Evolutionary conservation across 2,113 vertebrate genomes (phyloP), one percentile per base, ranked within the genome.

Genomic region (Vulpes ferrilata): DNA sequence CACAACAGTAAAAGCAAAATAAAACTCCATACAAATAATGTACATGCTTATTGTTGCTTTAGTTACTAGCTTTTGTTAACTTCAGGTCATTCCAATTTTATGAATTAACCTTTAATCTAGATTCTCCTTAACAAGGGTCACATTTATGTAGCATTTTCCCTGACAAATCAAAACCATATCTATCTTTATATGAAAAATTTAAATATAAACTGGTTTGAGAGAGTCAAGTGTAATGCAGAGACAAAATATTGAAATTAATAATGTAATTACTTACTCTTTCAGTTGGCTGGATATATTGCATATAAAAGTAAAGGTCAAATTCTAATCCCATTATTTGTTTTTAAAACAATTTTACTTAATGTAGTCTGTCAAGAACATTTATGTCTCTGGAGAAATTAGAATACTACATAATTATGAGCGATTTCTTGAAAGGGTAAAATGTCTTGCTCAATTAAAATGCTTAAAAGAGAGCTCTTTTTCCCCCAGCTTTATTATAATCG

Each of bases 381-480:
- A 88, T 67, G 30, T 95, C 69, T 96, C 35, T 97, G 85, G 86
- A 91, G 57, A 95, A 94, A 95, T 95, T 74, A 95, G n/a, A 90
- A 87, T 82, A 71, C 57, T 80, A 87, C 51, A 87, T 76, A 95
- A 95, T 95, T 95, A 35, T 6, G 74, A 82, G 55, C 11, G 7
- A 79, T 94, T 85, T 93, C 19, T 88, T 73, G 1, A 88, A 86
- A 95, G 84, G 43, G 20, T 86, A 85, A 93, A 57, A 67, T 78
- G 43, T 59, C 90, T 97, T 91, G 55, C 17, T 88, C 95, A 95
- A 65, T 95, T 97, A 95, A 97, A 90, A 88, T 60, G 23, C 19
- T 96, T 84, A 80, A 96, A 80, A 32, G 16, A 88, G 32, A 92
- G 65, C 25, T 88, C 13, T 91, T 59, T 59, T 86, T 76, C 69